Evolutionary conservation across 2,113 vertebrate species (phyloP).

Genomic region (Sarotherodon lohbergeri): DNA sequence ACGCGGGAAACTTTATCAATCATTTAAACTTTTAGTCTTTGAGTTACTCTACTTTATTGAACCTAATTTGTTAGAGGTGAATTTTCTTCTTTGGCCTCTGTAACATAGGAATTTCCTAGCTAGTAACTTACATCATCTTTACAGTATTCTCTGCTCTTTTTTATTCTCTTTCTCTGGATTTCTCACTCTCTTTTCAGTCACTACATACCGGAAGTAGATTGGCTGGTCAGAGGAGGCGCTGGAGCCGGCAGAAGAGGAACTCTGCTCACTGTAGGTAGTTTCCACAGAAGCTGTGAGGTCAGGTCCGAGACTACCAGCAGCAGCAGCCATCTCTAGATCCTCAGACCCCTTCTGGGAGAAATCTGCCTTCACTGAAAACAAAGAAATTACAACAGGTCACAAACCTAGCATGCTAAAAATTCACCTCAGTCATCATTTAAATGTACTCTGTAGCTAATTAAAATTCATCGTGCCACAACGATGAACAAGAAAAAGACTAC

Average conservation of each 20-base stretch:
- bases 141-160: neutral
- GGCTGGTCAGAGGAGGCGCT: conserved; percentile 81
- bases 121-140: neutral
- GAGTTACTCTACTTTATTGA: neutral
- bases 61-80: neutral
- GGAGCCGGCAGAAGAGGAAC: conserved; percentile 75
- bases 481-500: neutral
- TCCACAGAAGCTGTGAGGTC: conserved; percentile 74
- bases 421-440: neutral
- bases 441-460: neutral
- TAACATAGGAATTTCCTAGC: neutral
- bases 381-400: neutral
- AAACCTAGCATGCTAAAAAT: neutral
- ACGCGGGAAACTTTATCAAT: neutral
- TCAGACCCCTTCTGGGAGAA: conserved; percentile 52
- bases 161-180: neutral
- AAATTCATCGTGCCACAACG: neutral
- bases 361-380: conserved; percentile 65
- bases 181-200: neutral
- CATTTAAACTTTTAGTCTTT: neutral
- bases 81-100: neutral
- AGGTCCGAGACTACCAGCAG: conserved; percentile 28
- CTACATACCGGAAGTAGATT: conserved; percentile 84
- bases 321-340: conserved; percentile 51
- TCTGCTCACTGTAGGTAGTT: conserved; percentile 71